Evolutionary conservation across 1,140 invertebrate genomes (phyloP).

Genomic region (Bombus breviceps): DNA sequence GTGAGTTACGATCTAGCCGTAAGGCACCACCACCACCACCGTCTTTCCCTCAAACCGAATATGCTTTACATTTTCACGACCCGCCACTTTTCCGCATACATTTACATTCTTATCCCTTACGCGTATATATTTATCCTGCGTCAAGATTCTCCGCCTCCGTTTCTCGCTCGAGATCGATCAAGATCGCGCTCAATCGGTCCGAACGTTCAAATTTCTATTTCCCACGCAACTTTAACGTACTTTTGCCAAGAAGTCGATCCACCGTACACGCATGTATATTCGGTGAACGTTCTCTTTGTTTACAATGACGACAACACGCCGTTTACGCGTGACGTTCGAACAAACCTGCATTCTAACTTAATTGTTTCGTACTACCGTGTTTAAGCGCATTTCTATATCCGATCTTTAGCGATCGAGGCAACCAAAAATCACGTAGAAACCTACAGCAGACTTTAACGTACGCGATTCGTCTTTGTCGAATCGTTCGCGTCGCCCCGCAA

Average conservation of each 20-base stretch:
- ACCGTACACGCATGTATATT: not conserved
- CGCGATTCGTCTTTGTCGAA: not conserved
- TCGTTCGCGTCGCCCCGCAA: not conserved
- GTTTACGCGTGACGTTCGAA: not conserved
- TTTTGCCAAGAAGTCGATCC: not conserved
- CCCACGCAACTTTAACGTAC: not conserved
- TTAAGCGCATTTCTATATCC: no score
- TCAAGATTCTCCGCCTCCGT: not conserved
- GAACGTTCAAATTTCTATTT: not conserved
- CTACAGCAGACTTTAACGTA: not conserved
- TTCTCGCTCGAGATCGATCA: no score
- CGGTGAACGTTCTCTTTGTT: slow-evolving; percentile 17
- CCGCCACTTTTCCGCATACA: not conserved
- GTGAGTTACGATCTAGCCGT: slow-evolving; percentile 58
- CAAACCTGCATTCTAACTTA: not conserved
- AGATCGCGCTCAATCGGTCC: not conserved
- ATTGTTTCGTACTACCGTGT: no score
- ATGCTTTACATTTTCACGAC: not conserved
- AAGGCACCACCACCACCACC: slow-evolving; percentile 36
- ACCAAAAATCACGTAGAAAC: no score
- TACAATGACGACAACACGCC: not conserved
- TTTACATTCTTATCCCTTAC: not conserved
- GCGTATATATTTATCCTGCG: no score
- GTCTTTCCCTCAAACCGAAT: slow-evolving; percentile 23
- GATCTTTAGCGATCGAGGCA: not conserved